Conservation (phyloP, 2,888 invertebrate genomes). For the Atethmia centrago region DNA sequence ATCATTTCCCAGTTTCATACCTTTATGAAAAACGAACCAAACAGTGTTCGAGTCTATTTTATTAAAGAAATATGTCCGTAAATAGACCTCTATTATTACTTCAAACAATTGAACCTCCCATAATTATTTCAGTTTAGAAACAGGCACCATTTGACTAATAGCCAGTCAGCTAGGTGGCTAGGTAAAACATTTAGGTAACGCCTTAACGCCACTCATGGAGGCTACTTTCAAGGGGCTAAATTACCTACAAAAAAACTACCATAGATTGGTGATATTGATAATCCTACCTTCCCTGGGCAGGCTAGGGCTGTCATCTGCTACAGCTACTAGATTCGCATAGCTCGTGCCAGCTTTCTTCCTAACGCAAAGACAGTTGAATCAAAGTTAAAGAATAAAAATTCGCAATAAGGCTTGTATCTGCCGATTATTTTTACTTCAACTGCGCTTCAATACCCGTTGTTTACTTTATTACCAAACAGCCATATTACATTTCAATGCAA, state of each 20-base stretch:
- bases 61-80: neutral
- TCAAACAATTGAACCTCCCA: neutral
- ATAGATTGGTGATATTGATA: neutral
- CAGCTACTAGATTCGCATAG: neutral
- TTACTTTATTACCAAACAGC: constrained; percentile 15
- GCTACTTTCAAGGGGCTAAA: neutral
- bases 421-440: neutral
- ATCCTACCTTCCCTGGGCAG: neutral
- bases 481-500: constrained; percentile 28
- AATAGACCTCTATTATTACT: neutral
- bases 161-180: neutral
- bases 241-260: neutral
- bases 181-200: neutral
- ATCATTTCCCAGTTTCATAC: neutral
- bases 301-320: neutral
- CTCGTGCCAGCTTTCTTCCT: neutral
- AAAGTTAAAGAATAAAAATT: neutral
- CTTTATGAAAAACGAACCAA: neutral
- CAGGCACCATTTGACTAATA: neutral
- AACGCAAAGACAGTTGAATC: neutral
- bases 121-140: neutral
- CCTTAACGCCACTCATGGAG: neutral
- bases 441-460: constrained; percentile 9
- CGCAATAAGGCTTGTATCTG: neutral
- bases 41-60: constrained; percentile 9